These are phyloP conservation scores for Xenopus borealis DNA, from an alignment of 2,113 vertebrate genomes.

Conservation along the genomic window DNA sequence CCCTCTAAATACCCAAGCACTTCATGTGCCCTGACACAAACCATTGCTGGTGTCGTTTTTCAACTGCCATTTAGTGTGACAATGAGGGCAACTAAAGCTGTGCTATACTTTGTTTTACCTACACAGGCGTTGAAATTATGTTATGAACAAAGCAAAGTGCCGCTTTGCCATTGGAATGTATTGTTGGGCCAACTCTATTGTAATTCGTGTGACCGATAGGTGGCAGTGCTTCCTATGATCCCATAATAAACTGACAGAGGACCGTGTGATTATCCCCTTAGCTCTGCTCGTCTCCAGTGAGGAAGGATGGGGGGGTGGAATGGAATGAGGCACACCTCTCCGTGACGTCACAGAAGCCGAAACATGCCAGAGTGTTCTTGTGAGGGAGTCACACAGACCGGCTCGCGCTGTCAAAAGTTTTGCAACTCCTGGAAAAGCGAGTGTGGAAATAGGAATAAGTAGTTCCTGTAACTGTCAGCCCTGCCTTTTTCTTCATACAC, in stretches of 20 bases:
- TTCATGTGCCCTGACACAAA: too few relatives aligned
- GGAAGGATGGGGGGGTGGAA: conserved; percentile 27
- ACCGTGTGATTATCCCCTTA: background rate
- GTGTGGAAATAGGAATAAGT: background rate
- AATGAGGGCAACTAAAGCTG: too few relatives aligned
- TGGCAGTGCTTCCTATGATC: conserved; percentile 5
- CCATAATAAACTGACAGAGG: too few relatives aligned
- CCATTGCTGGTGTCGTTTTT: too few relatives aligned
- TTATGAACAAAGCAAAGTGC: too few relatives aligned
- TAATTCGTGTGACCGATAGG: background rate
- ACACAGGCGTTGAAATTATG: too few relatives aligned
- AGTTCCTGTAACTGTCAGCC: background rate
- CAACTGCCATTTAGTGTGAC: too few relatives aligned
- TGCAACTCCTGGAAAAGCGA: conserved; percentile 17
- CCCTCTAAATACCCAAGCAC: too few relatives aligned
- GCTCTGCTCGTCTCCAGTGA: background rate
- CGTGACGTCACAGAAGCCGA: conserved; percentile 26
- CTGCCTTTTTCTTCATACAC: too few relatives aligned
- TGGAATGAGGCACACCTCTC: conserved; percentile 41
- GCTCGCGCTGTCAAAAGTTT: conserved; percentile 42
- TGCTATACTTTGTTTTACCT: too few relatives aligned
- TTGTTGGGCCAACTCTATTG: background rate
- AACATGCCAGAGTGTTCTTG: conserved; percentile 25
- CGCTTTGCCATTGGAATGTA: background rate
- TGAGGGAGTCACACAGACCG: conserved; percentile 16